Conservation (phyloP, 2,888 invertebrate genomes). For the Perithous albicinctus region DNA sequence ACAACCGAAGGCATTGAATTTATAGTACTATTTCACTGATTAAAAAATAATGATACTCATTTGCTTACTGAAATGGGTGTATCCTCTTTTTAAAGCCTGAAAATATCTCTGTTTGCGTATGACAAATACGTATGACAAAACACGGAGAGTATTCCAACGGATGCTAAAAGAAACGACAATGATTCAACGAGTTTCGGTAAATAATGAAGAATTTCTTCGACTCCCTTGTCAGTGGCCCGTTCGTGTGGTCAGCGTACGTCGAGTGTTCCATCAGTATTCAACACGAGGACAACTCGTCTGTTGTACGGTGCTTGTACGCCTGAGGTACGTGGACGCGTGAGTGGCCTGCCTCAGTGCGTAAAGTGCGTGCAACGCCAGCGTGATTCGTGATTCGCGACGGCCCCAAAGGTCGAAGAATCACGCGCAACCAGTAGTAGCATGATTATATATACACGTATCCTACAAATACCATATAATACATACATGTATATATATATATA, state of each 20-base stretch:
- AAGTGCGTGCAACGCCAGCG: slow-evolving; percentile 76
- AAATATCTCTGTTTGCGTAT: too few relatives aligned
- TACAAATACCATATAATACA: not conserved
- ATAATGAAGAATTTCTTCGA: slow-evolving; percentile 20
- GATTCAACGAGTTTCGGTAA: slow-evolving; percentile 32
- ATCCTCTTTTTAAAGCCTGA: too few relatives aligned
- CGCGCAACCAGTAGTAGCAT: slow-evolving; percentile 37
- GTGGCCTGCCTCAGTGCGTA: slow-evolving; percentile 77
- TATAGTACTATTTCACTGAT: too few relatives aligned
- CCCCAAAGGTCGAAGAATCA: slow-evolving; percentile 76
- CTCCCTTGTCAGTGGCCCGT: slow-evolving; percentile 31
- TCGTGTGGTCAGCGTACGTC: slow-evolving; percentile 60
- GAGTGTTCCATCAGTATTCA: slow-evolving; percentile 74
- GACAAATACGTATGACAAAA: too few relatives aligned
- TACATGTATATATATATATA: not conserved
- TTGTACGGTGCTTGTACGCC: slow-evolving; percentile 78
- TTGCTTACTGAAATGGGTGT: too few relatives aligned
- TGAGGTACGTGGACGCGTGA: slow-evolving; percentile 79
- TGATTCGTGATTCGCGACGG: slow-evolving; percentile 72
- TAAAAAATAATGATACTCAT: too few relatives aligned
- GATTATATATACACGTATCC: not conserved
- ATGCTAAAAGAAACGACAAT: not conserved
- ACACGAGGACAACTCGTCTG: slow-evolving; percentile 70
- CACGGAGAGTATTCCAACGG: too few relatives aligned
- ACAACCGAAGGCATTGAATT: too few relatives aligned